phyloP scores from a whole-genome alignment of 2,888 invertebrate species.

The Limnephilus auricula region DNA sequence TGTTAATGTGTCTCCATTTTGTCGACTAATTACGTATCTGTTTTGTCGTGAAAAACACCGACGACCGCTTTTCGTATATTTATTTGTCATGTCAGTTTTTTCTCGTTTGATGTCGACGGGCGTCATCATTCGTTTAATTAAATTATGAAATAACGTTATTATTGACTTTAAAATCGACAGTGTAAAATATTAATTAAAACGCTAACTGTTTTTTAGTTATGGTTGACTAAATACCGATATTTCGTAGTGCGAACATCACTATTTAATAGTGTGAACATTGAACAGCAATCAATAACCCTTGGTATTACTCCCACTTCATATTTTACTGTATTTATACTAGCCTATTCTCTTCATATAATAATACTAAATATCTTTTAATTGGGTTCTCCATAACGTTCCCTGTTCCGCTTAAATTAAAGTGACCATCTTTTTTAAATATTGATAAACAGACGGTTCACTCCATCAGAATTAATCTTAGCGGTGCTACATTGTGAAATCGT shows the following conservation, averaged over 20 bases:
- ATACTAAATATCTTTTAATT: background rate
- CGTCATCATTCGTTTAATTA: background rate
- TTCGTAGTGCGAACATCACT: background rate
- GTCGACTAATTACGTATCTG: background rate
- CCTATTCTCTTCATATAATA: background rate
- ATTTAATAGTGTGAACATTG: too few relatives aligned
- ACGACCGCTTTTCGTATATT: constrained; percentile 26
- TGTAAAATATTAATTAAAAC: background rate
- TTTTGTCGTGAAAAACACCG: background rate
- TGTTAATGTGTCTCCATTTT: background rate
- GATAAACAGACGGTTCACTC: constrained; percentile 47
- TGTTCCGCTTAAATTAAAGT: constrained; percentile 4
- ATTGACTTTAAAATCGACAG: too few relatives aligned
- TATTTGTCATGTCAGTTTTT: constrained; percentile 35
- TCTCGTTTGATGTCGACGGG: background rate
- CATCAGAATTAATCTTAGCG: constrained; percentile 38
- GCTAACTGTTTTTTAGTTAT: background rate
- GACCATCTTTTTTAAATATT: constrained; percentile 38
- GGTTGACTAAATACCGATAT: too few relatives aligned
- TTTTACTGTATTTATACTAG: background rate
- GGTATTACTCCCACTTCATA: too few relatives aligned
- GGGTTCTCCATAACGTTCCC: background rate
- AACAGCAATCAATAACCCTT: background rate
- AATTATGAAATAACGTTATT: background rate
- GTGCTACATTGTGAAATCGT: constrained; percentile 47